Percentiles rank a stretch among this genome's conserved stretches.
phyloP scores from a whole-genome alignment of 2,113 vertebrate genomes.

The Siniperca knerii region DNA sequence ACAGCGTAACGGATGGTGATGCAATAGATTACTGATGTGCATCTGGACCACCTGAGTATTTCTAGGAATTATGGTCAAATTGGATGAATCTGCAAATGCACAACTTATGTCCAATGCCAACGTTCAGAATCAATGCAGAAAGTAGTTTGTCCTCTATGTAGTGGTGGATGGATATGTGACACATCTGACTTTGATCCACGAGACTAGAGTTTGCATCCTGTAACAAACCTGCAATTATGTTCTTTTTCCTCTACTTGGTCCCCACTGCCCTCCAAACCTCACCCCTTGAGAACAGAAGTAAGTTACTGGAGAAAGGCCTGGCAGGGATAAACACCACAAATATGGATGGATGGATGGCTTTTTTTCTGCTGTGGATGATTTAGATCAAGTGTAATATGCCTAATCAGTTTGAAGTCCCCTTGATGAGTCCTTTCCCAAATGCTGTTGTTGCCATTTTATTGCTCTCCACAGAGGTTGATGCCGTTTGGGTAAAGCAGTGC shows the following conservation, averaged over 20 bases:
- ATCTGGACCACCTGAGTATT: background rate
- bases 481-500: constrained; percentile 13
- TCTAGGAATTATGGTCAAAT: background rate
- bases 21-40: background rate
- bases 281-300: background rate
- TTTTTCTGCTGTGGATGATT: constrained; percentile 17
- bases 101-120: background rate
- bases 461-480: constrained; percentile 25
- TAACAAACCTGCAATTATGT: background rate
- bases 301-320: background rate
- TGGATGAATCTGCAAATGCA: background rate
- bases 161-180: background rate
- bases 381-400: constrained; percentile 33
- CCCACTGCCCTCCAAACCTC: background rate
- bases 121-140: background rate
- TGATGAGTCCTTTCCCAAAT: constrained; percentile 30
- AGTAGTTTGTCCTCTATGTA: background rate
- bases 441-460: constrained; percentile 33
- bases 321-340: constrained; percentile 7
- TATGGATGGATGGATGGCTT: background rate
- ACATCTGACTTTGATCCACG: too few relatives aligned
- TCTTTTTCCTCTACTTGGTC: background rate
- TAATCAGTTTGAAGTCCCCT: constrained; percentile 29
- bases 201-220: too few relatives aligned
- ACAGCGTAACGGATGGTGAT: background rate